phyloP scores from a whole-genome alignment of 2,113 vertebrate species.

The Mobula hypostoma region DNA sequence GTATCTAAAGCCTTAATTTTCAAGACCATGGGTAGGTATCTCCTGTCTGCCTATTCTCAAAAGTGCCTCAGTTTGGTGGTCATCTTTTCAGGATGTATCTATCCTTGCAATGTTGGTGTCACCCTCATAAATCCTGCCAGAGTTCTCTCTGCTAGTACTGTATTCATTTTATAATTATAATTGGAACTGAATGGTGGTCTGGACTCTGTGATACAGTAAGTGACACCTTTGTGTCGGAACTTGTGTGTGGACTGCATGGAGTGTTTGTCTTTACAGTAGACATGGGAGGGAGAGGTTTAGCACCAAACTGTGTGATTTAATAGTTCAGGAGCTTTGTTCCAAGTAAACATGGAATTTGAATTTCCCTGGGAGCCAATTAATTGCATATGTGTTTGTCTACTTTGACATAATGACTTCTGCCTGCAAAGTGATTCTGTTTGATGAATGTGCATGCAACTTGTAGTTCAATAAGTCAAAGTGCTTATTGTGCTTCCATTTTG shows the following conservation, averaged over 20 bases:
- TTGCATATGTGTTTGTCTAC: constrained; percentile 16
- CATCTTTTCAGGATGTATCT: too few relatives aligned
- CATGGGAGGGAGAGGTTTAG: not conserved
- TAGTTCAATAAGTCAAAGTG: constrained; percentile 12
- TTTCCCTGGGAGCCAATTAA: constrained; percentile 12
- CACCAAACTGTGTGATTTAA: constrained; percentile 7
- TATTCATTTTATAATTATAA: not conserved
- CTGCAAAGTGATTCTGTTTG: not conserved
- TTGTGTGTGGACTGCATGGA: not conserved
- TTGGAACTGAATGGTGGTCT: not conserved
- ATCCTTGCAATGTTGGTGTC: too few relatives aligned
- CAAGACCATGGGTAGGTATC: too few relatives aligned
- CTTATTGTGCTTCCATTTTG: not conserved
- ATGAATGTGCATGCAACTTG: not conserved
- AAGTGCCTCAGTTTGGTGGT: too few relatives aligned
- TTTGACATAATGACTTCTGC: not conserved
- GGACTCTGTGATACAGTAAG: not conserved
- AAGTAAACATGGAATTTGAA: constrained; percentile 13
- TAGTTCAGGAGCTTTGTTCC: not conserved
- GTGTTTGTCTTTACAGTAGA: not conserved
- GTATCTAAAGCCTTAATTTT: too few relatives aligned
- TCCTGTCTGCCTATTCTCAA: too few relatives aligned
- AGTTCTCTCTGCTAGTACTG: too few relatives aligned
- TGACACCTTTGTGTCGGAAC: not conserved
- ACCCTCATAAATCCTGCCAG: too few relatives aligned